Base-by-base conservation (phyloP, 2,797 vertebrate genomes). In the Margarornis squamiger region DNA sequence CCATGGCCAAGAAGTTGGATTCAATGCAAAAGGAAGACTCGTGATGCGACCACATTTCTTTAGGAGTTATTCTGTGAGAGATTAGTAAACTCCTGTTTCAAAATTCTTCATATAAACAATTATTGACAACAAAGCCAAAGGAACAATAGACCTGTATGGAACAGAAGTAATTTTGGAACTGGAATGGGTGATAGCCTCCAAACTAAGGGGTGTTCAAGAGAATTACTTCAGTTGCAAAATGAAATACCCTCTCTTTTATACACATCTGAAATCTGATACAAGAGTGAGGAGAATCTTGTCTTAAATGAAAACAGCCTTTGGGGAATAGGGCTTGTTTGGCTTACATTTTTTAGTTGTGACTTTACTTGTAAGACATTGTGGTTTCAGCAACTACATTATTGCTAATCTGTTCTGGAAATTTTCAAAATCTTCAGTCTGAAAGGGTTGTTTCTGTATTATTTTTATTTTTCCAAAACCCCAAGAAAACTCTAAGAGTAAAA, bases 291-390 rank as follows among this genome's bases (percentile, higher is more conserved):
- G 45, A 59, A 83, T 55, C 84, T 71, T 52, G 34, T 57, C 49
- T 52, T 78, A 88, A 93, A 73, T 55, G 10, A 59, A 71, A 88
- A 88, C 61, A 86, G 73, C 14, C 83, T 88, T 46, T 52, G 48
- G 57, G 39, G 30, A 86, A 17, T 20, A 63, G 29, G 7, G 20
- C 6, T 90, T 90, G 32, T 88, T 94, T 71, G 8, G 32, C 77
- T 93, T 81, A 59, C 77, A 86, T 95, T 71, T 93, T 92, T 93
- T 38, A 84, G 61, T 61, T 52, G 57, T 86, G 80, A 93, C 36
- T 39, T 90, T 93, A 86, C 30, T 73, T 76, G 38, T 38, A 27
- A 80, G 43, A 88, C 21, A 20, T 3, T 55, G 36, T 66, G 68
- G 61, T 80, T 92, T 93, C 0, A 0, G 65, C 36, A 86, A 66